These are phyloP conservation scores for Pseudopipra pipra DNA, from an alignment of 2,113 vertebrate genomes.

Conservation along the genomic window DNA sequence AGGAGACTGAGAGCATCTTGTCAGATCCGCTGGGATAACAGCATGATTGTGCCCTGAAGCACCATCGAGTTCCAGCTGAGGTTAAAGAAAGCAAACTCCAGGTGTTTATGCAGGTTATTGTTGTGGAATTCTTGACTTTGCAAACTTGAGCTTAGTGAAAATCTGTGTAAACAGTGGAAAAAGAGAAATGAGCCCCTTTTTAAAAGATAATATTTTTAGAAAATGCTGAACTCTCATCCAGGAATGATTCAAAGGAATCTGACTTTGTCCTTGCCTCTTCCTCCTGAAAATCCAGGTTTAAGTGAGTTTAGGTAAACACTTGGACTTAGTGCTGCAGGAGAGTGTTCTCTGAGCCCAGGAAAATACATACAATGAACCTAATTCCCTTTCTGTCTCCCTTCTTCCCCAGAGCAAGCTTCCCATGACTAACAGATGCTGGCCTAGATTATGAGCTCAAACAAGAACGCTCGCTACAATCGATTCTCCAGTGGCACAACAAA, in stretches of 20 bases:
- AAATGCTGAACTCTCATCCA: not conserved
- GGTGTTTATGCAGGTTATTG: not conserved
- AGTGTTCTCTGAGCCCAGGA: not conserved
- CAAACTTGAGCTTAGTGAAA: not conserved
- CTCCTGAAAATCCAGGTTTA: not conserved
- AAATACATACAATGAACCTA: not conserved
- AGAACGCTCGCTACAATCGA: conserved; percentile 75
- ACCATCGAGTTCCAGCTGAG: not conserved
- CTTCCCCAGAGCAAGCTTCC: conserved; percentile 61
- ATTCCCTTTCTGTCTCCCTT: not conserved
- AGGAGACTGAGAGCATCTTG: not conserved
- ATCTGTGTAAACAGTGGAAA: not conserved
- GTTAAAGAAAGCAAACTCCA: not conserved
- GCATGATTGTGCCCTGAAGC: not conserved
- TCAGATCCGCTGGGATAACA: not conserved
- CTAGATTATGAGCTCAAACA: conserved; percentile 85
- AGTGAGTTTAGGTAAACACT: not conserved
- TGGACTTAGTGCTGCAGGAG: not conserved
- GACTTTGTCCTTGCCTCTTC: not conserved
- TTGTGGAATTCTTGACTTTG: not conserved
- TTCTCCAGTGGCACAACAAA: conserved; percentile 75
- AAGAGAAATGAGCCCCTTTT: not conserved
- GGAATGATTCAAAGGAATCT: not conserved
- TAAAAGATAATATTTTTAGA: not conserved
- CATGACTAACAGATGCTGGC: conserved; percentile 52